Conservation (phyloP, 2,113 vertebrate genomes). For the Notechis scutatus region DNA sequence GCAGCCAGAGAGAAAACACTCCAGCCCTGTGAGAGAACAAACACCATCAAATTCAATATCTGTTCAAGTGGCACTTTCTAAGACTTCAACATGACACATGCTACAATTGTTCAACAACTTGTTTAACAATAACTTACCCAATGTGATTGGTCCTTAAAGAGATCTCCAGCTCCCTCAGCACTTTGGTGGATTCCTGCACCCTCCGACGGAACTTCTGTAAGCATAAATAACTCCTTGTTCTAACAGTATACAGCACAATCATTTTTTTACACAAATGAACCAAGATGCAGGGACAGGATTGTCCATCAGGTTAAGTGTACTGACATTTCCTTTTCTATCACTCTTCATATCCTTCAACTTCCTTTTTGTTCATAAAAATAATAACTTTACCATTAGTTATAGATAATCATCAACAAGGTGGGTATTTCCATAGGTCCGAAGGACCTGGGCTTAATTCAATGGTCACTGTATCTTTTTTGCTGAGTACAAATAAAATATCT, state of each 20-base stretch:
- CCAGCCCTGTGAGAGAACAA: too few species aligned
- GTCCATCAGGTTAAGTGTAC: not conserved
- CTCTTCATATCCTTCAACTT: not conserved
- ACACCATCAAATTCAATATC: not conserved
- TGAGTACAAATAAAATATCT: not conserved
- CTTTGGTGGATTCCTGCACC: constrained; percentile 94
- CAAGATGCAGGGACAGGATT: not conserved
- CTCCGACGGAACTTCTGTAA: constrained; percentile 92
- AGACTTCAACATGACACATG: not conserved
- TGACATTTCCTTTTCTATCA: not conserved
- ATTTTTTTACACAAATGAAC: not conserved
- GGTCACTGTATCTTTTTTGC: not conserved
- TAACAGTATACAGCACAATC: not conserved
- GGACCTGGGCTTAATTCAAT: not conserved
- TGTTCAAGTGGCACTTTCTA: not conserved
- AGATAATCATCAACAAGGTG: not conserved
- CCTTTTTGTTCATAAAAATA: not conserved
- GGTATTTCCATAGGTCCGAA: not conserved
- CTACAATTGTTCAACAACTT: not conserved
- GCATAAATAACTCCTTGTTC: not conserved
- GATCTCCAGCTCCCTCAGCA: constrained; percentile 93
- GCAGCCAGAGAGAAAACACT: not conserved
- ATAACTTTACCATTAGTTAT: not conserved
- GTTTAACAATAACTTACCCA: constrained; percentile 77
- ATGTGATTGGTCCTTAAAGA: constrained; percentile 96